phyloP scores from a whole-genome alignment of 2,113 vertebrate species.

The Sula dactylatra region DNA sequence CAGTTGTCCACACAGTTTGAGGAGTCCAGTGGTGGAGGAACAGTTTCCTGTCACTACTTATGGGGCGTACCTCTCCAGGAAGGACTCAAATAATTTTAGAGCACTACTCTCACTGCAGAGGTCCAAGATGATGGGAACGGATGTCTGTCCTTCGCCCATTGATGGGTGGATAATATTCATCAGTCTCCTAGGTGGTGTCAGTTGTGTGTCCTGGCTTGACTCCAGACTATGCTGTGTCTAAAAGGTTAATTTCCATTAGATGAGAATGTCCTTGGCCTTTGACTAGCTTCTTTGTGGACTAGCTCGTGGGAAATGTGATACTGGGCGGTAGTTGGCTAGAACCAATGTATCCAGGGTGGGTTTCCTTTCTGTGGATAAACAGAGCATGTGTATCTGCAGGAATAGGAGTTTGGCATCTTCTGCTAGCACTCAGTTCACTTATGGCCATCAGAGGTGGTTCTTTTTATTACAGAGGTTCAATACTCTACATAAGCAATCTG shows the following conservation, averaged over 20 bases:
- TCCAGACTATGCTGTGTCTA: slow-evolving; percentile 24
- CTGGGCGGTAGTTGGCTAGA: slow-evolving; percentile 14
- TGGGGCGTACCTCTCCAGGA: slow-evolving; percentile 36
- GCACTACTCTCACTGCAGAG: background rate
- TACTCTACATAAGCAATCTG: background rate
- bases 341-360: slow-evolving; percentile 18
- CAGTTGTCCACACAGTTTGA: background rate
- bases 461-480: background rate
- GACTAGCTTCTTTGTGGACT: background rate
- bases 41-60: slow-evolving; percentile 1
- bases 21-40: background rate
- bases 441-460: background rate
- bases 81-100: slow-evolving; percentile 22
- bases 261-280: slow-evolving; percentile 43
- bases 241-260: slow-evolving; percentile 59
- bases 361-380: slow-evolving; percentile 52
- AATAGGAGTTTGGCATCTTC: background rate
- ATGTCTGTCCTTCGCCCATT: slow-evolving; percentile 20
- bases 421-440: background rate
- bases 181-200: slow-evolving; percentile 14
- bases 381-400: background rate
- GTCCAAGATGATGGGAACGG: slow-evolving; percentile 16
- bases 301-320: background rate
- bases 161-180: slow-evolving; percentile 34
- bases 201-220: slow-evolving; percentile 25